Evolutionary conservation across 2,888 invertebrate genomes (phyloP).

Genomic region (Nematopogon swammerdamellus): DNA sequence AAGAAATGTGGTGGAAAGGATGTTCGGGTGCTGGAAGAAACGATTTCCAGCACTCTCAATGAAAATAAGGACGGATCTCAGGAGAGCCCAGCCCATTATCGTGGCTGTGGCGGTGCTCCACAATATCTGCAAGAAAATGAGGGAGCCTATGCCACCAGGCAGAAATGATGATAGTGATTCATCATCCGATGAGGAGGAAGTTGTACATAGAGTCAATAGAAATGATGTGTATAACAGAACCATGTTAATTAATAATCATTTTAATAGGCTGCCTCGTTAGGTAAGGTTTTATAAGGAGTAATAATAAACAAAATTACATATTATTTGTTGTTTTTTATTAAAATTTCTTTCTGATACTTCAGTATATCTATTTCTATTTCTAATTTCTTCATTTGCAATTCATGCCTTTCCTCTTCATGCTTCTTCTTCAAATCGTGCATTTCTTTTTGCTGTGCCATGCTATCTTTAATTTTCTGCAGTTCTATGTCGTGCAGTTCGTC

Average conservation of each 20-base stretch:
- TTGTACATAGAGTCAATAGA: slow-evolving; percentile 5
- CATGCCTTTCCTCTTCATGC: slow-evolving; percentile 1
- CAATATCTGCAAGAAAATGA: slow-evolving; percentile 4
- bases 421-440: not conserved
- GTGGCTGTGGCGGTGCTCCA: slow-evolving; percentile 6
- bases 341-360: not conserved
- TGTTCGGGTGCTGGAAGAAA: slow-evolving; percentile 3
- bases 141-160: slow-evolving; percentile 5
- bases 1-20: slow-evolving; percentile 8
- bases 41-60: slow-evolving; percentile 7
- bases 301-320: not conserved
- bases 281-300: not conserved
- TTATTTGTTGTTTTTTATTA: too few relatives aligned
- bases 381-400: not conserved
- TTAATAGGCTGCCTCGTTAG: slow-evolving; percentile 1
- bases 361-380: too few relatives aligned
- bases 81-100: slow-evolving; percentile 1
- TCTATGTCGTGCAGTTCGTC: slow-evolving; percentile 1
- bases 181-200: slow-evolving; percentile 2
- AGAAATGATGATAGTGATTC: slow-evolving; percentile 2
- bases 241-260: slow-evolving; percentile 7
- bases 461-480: not conserved
- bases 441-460: not conserved
- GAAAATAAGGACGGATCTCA: not conserved
- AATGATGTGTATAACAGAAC: slow-evolving; percentile 5